Percentiles rank a stretch among this genome's conserved stretches.
Conservation (phyloP, 2,888 invertebrate genomes). For the Hybos culiciformis region DNA sequence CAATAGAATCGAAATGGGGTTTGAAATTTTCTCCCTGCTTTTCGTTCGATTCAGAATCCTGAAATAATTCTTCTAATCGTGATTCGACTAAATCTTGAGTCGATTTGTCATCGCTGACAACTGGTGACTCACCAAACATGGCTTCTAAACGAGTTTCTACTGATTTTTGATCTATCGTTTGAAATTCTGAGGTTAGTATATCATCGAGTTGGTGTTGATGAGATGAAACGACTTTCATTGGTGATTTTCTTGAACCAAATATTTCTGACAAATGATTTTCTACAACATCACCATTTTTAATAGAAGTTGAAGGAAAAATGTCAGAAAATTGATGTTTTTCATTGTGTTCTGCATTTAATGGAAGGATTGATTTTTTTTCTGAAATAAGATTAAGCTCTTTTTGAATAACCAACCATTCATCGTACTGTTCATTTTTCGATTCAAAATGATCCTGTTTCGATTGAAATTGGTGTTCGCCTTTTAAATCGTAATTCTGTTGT, state of each 20-base stretch:
- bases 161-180: conserved; percentile 27
- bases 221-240: conserved; percentile 26
- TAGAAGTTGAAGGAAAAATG: too few relatives aligned
- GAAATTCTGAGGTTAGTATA: conserved; percentile 27
- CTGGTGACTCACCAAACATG: conserved; percentile 35
- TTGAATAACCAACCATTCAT: conserved; percentile 55
- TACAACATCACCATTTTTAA: conserved; percentile 13
- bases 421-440: conserved; percentile 39
- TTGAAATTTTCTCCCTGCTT: too few relatives aligned
- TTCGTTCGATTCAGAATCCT: conserved; percentile 26
- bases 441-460: too few relatives aligned
- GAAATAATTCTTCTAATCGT: conserved; percentile 33
- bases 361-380: conserved; percentile 15
- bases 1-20: background rate
- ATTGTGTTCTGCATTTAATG: conserved; percentile 16
- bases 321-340: conserved; percentile 14
- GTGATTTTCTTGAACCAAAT: conserved; percentile 30
- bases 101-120: conserved; percentile 22
- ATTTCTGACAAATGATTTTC: conserved; percentile 27
- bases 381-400: conserved; percentile 44
- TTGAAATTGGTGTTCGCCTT: too few relatives aligned
- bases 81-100: conserved; percentile 29
- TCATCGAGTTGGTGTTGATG: conserved; percentile 27
- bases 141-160: conserved; percentile 35
- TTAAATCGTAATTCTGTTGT: too few relatives aligned